Base-by-base conservation (phyloP, 2,113 vertebrate species). In the Xiphorhynchus elegans region DNA sequence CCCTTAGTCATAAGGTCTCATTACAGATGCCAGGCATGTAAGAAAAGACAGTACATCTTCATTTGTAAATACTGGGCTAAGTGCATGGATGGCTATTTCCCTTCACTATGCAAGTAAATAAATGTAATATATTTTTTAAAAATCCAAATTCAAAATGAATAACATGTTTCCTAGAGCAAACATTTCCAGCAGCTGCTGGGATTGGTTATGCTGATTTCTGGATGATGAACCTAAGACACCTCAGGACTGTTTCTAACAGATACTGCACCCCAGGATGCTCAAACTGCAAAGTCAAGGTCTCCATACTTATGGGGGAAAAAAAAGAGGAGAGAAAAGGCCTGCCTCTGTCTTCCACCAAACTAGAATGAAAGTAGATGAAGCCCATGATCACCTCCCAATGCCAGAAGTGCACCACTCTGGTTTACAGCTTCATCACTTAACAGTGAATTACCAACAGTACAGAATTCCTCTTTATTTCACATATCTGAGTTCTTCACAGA, bases 291-390 rank as follows among this genome's bases (percentile, higher is more conserved):
- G 52, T 39, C 35, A 59, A 80, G 18, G 13, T 46, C 16, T 67
- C 23, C 3, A 10, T 8, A 25, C 8, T 42, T 37, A 50, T 0
- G 2, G 13, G 24, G 18, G 19, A 13, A 33, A 20, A 12, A 56
- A 29, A 18, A 17, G 17, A 8, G 14, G 25, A 7, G 52, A 62
- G 69, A 37, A 4, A 20, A 85, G 29, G 23, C 6, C 55, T n/a
- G 37, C 6, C 13, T 44, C 42, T 31, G 28, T 67, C 44, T 66
- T 33, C 80, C 6, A 9, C 18, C 19, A 58, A 46, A 31, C n/a
- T 66, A 52, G 24, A 58, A 53, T 6, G 12, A 49, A 93, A 86
- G 59, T 0, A 7, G 62, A 40, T 3, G 7, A 94, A 93, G 55
- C 9, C 33, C 33, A 49, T 3, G 4, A 42, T 58, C 17, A n/a